phyloP scores from a whole-genome alignment of 2,113 vertebrate species.

The Mesoclemmys tuberculata region DNA sequence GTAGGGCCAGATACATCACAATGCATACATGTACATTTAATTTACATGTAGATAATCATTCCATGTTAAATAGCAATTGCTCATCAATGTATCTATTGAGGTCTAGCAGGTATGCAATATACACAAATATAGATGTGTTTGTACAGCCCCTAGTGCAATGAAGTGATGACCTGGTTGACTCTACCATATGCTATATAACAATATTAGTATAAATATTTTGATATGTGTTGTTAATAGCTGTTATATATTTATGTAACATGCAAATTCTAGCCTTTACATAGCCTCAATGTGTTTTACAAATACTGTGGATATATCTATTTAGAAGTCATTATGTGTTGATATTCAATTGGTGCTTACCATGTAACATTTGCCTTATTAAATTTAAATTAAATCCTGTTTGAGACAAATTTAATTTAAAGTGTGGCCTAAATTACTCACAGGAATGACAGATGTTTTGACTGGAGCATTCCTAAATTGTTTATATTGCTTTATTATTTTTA shows the following conservation, averaged over 20 bases:
- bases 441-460: conserved; percentile 55
- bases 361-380: conserved; percentile 71
- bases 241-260: background rate
- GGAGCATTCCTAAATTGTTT: conserved; percentile 17
- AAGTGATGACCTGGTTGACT: background rate
- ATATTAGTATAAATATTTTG: background rate
- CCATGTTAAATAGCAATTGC: conserved; percentile 47
- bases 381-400: conserved; percentile 65
- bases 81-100: conserved; percentile 59
- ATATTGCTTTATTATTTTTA: conserved; percentile 45
- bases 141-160: background rate
- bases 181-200: background rate
- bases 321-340: conserved; percentile 44
- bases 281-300: conserved; percentile 13
- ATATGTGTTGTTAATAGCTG: conserved; percentile 1
- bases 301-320: conserved; percentile 25
- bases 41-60: conserved; percentile 23
- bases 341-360: conserved; percentile 51
- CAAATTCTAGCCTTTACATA: conserved; percentile 11
- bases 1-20: background rate
- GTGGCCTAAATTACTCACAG: conserved; percentile 46
- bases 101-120: conserved; percentile 35
- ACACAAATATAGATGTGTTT: background rate
- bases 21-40: conserved; percentile 47
- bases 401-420: conserved; percentile 64